Percentiles rank a stretch among this genome's conserved stretches.
Evolutionary conservation across 64 coral and sea anemone genomes (phyloP).

Genomic region (Dendronephthya gigantea): DNA sequence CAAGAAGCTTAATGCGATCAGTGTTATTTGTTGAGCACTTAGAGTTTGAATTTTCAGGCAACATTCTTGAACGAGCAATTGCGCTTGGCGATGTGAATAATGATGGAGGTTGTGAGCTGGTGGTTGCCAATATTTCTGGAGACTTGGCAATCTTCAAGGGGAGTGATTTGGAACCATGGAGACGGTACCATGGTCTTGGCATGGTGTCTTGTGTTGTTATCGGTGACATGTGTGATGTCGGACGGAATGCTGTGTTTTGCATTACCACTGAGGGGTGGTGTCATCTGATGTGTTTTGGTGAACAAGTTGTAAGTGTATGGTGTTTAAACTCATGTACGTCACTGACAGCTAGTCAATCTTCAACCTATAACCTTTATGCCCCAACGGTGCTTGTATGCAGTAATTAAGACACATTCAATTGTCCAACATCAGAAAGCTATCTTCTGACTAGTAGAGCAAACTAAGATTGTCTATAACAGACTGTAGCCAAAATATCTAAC

Average conservation of each 20-base stretch:
- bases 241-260: conserved; percentile 56
- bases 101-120: conserved; percentile 58
- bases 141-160: conserved; percentile 85
- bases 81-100: conserved; percentile 74
- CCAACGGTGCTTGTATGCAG: too few relatives aligned
- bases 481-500: too few relatives aligned
- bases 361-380: too few relatives aligned
- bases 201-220: conserved; percentile 87
- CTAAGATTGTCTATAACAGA: too few relatives aligned
- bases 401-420: too few relatives aligned
- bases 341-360: too few relatives aligned
- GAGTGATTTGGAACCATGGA: conserved; percentile 47
- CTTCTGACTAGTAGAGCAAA: too few relatives aligned
- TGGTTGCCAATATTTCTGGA: conserved; percentile 69
- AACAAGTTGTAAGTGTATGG: too few relatives aligned
- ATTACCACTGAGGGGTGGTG: conserved; percentile 92
- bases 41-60: conserved; percentile 65
- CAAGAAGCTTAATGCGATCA: conserved; percentile 29
- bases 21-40: conserved; percentile 88
- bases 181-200: conserved; percentile 38
- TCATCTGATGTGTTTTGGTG: conserved; percentile 37
- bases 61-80: conserved; percentile 57
- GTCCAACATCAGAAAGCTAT: too few relatives aligned
- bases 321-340: too few relatives aligned
- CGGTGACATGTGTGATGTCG: conserved; percentile 61